Conservation (phyloP, 2,113 vertebrate species). For the Microcebus griseorufus region DNA sequence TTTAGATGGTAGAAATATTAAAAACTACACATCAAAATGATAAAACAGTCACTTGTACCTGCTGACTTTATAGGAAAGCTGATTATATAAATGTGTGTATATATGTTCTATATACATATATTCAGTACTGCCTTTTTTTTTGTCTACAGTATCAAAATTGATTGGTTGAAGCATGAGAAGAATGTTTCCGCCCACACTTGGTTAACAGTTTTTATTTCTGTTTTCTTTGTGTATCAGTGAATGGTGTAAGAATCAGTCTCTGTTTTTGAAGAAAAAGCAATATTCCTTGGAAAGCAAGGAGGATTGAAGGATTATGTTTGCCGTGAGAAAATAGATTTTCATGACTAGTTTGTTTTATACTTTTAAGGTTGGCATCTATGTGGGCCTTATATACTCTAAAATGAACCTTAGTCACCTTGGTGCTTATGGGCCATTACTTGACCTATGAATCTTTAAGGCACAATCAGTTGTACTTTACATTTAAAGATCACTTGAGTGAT, state of each 20-base stretch:
- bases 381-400: constrained; percentile 83
- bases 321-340: constrained; percentile 45
- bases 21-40: constrained; percentile 82
- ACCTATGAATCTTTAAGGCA: constrained; percentile 80
- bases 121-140: constrained; percentile 83
- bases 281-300: constrained; percentile 81
- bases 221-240: constrained; percentile 49
- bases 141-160: constrained; percentile 76
- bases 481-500: constrained; percentile 52
- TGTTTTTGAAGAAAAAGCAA: constrained; percentile 86
- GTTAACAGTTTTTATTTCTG: constrained; percentile 70
- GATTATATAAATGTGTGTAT: constrained; percentile 80
- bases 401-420: constrained; percentile 84
- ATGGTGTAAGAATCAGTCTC: constrained; percentile 74
- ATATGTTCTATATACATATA: constrained; percentile 86
- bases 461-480: constrained; percentile 78
- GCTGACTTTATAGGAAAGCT: constrained; percentile 85
- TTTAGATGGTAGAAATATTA: constrained; percentile 81
- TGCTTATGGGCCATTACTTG: constrained; percentile 80
- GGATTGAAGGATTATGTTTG: constrained; percentile 67
- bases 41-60: constrained; percentile 82
- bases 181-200: constrained; percentile 70
- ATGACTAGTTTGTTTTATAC: constrained; percentile 70
- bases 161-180: constrained; percentile 79
- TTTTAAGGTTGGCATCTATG: constrained; percentile 73